These are phyloP conservation scores for Lycaon pictus DNA, from an alignment of 2,113 vertebrate genomes.

Conservation along the genomic window DNA sequence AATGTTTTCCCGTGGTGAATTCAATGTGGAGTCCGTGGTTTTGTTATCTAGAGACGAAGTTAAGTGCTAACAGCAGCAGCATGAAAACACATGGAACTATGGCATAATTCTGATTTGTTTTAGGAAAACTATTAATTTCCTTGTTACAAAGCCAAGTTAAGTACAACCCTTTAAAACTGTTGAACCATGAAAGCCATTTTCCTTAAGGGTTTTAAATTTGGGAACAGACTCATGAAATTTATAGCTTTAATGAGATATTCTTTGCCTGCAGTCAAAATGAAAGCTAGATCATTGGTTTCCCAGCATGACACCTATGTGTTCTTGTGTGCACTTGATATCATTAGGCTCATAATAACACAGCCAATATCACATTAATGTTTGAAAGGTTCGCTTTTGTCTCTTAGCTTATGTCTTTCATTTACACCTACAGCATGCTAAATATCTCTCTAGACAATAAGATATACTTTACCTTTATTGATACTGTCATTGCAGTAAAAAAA, in stretches of 20 bases:
- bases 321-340: slow-evolving; percentile 91
- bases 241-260: slow-evolving; percentile 93
- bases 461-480: neutral
- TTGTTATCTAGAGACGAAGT: slow-evolving; percentile 82
- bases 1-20: slow-evolving; percentile 84
- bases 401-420: slow-evolving; percentile 89
- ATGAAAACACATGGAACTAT: slow-evolving; percentile 89
- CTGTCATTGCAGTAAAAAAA: slow-evolving; percentile 42
- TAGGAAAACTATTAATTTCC: slow-evolving; percentile 96
- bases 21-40: slow-evolving; percentile 76
- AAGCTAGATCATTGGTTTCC: slow-evolving; percentile 93
- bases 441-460: slow-evolving; percentile 83
- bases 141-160: slow-evolving; percentile 94
- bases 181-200: slow-evolving; percentile 95
- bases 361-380: slow-evolving; percentile 90
- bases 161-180: slow-evolving; percentile 93
- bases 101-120: slow-evolving; percentile 95
- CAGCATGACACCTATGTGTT: slow-evolving; percentile 94
- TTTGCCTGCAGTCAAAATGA: slow-evolving; percentile 92
- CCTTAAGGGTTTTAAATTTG: slow-evolving; percentile 93
- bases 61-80: slow-evolving; percentile 83
- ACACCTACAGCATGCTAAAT: slow-evolving; percentile 91
- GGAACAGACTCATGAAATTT: slow-evolving; percentile 93
- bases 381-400: slow-evolving; percentile 89
- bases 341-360: slow-evolving; percentile 93